Conservation (phyloP, 2,797 vertebrate genomes). For the Cyclura pinguis region DNA sequence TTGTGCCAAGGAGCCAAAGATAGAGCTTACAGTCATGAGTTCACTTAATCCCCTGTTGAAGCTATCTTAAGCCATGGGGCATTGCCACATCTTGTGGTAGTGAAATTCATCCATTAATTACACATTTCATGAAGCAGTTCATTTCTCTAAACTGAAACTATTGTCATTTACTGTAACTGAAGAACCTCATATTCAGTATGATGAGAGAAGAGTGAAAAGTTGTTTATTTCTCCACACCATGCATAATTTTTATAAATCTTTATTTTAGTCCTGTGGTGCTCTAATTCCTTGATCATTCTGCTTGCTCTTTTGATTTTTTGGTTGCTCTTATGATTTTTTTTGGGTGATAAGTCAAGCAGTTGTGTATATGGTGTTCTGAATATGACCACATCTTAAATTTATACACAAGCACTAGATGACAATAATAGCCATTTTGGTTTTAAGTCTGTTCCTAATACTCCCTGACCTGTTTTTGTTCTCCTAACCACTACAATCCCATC, state of each 20-base stretch:
- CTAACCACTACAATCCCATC: not conserved
- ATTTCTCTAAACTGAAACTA: not conserved
- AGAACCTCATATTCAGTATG: not conserved
- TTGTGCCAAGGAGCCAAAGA: not conserved
- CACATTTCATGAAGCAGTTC: too few relatives aligned
- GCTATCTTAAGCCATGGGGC: not conserved
- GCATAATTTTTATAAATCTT: too few relatives aligned
- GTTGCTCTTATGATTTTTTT: not conserved
- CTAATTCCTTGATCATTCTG: too few relatives aligned
- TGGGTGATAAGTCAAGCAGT: not conserved
- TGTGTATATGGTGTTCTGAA: not conserved
- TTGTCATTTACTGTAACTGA: not conserved
- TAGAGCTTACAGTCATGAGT: not conserved
- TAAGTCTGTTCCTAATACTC: not conserved
- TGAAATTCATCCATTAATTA: too few relatives aligned
- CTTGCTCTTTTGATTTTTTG: too few relatives aligned
- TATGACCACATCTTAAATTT: not conserved
- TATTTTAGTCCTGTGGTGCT: too few relatives aligned
- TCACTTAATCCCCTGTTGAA: not conserved
- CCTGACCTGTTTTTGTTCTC: not conserved
- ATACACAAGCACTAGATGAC: not conserved
- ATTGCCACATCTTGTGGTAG: too few relatives aligned
- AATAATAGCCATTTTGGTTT: not conserved
- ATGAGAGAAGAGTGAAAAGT: not conserved
- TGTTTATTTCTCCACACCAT: not conserved